Conservation (phyloP, 2,113 vertebrate genomes). For the Monarcha castaneiventris region DNA sequence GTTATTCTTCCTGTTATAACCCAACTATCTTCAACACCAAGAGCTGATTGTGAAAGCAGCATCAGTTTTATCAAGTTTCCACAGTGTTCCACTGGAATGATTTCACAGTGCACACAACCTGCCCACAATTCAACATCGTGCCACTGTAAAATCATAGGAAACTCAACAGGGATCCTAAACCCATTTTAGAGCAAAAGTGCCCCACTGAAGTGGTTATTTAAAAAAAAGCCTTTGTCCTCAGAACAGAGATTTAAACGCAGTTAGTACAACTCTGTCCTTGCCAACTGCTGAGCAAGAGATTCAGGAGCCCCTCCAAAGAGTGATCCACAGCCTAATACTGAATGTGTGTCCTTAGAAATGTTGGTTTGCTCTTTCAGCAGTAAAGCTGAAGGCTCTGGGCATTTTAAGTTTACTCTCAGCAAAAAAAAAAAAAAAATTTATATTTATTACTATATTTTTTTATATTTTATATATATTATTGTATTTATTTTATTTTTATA, state of each 20-base stretch:
- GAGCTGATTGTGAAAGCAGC: neutral
- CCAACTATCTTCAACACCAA: neutral
- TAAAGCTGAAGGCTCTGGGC: neutral
- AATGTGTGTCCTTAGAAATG: neutral
- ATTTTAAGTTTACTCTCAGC: neutral
- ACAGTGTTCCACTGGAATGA: neutral
- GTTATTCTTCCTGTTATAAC: neutral
- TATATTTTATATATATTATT: too few species aligned
- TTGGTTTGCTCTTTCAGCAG: neutral
- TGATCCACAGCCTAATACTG: accelerated
- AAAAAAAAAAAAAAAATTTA: too few species aligned
- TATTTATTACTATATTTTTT: too few species aligned
- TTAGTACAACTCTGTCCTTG: neutral
- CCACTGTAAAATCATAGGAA: neutral
- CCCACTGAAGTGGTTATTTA: neutral
- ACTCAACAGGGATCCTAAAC: neutral
- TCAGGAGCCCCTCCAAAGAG: neutral
- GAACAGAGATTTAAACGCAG: neutral
- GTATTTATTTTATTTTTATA: too few species aligned
- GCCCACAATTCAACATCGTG: neutral
- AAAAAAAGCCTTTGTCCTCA: neutral
- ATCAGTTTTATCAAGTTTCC: neutral
- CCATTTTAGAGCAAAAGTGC: neutral
- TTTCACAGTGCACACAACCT: neutral
- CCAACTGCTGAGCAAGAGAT: neutral